Evolutionary conservation across 2,888 invertebrate species (phyloP).

Genomic region (Cordilura impudica): DNA sequence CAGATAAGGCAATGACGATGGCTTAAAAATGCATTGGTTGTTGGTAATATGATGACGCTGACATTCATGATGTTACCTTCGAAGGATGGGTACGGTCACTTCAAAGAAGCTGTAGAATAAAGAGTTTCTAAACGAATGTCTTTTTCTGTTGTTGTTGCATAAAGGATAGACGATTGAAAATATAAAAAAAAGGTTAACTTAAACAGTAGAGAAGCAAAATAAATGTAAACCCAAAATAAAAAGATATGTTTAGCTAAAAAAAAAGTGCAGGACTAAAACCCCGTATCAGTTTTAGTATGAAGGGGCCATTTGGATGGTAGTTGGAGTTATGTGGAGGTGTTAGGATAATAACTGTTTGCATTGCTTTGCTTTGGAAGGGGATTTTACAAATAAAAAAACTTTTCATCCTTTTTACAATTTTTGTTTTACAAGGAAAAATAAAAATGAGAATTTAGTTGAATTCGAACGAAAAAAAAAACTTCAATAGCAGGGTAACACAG

Average conservation of each 20-base stretch:
- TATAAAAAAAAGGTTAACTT: conserved; percentile 39
- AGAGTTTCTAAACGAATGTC: conserved; percentile 6
- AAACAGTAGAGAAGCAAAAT: conserved; percentile 1
- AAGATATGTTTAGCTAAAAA: conserved; percentile 16
- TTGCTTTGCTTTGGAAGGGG: conserved; percentile 2
- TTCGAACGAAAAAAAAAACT: background rate
- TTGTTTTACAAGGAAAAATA: background rate
- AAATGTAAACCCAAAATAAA: background rate
- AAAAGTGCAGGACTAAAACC: conserved; percentile 1
- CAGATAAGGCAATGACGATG: conserved; percentile 28
- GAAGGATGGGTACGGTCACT: conserved; percentile 31
- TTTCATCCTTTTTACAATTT: conserved; percentile 42
- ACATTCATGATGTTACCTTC: background rate
- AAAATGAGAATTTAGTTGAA: background rate
- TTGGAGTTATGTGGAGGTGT: background rate
- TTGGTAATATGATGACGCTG: conserved; percentile 27
- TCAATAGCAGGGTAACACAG: background rate
- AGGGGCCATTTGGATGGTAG: background rate
- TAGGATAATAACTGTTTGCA: background rate
- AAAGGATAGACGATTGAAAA: conserved; percentile 3
- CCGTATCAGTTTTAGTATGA: conserved; percentile 2
- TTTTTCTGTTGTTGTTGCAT: background rate
- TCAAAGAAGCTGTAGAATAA: conserved; percentile 27
- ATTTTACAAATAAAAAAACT: background rate
- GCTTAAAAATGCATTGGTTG: conserved; percentile 28